A percentile compares a stretch with the other conserved stretches of the same genome.
These are phyloP conservation scores for Lasioglossum baleicum DNA, from an alignment of 1,140 invertebrate species.

Conservation along the genomic window DNA sequence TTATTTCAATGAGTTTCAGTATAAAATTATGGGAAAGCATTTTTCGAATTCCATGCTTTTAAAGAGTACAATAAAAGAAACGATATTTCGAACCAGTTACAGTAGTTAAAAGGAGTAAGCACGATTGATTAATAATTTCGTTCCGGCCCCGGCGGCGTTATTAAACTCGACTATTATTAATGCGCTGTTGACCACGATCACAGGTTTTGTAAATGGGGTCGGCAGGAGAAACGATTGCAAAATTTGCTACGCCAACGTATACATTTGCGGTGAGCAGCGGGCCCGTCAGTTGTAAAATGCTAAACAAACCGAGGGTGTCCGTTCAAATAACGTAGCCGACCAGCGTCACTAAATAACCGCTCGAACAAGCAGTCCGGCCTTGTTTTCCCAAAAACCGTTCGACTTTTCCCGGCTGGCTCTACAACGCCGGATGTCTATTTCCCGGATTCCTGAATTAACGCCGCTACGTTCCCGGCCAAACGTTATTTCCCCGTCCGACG, in stretches of 20 bases:
- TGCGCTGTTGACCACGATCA: constrained; percentile 37
- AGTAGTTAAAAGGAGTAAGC: not conserved
- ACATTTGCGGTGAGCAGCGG: constrained; percentile 50
- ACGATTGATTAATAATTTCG: constrained; percentile 30
- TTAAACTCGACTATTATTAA: constrained; percentile 24
- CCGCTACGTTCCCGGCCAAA: not conserved
- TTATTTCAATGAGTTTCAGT: too few relatives aligned
- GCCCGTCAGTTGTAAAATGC: constrained; percentile 65
- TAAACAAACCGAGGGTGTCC: constrained; percentile 68
- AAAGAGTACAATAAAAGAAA: too few relatives aligned
- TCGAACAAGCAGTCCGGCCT: constrained; percentile 49
- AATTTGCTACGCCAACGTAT: constrained; percentile 52
- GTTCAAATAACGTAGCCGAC: constrained; percentile 63
- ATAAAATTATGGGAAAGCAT: too few relatives aligned
- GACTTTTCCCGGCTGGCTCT: constrained; percentile 40
- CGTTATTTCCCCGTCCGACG: constrained; percentile 7
- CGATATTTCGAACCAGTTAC: too few relatives aligned
- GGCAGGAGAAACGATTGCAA: constrained; percentile 30
- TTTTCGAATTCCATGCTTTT: too few relatives aligned
- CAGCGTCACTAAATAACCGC: constrained; percentile 64
- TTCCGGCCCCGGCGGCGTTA: not conserved
- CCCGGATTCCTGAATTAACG: constrained; percentile 42
- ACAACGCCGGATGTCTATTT: constrained; percentile 10
- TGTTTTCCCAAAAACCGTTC: constrained; percentile 56
- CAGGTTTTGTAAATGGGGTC: constrained; percentile 43